Evolutionary conservation across 2,797 vertebrate genomes (phyloP).

Genomic region (Mionectes olivaceus): DNA sequence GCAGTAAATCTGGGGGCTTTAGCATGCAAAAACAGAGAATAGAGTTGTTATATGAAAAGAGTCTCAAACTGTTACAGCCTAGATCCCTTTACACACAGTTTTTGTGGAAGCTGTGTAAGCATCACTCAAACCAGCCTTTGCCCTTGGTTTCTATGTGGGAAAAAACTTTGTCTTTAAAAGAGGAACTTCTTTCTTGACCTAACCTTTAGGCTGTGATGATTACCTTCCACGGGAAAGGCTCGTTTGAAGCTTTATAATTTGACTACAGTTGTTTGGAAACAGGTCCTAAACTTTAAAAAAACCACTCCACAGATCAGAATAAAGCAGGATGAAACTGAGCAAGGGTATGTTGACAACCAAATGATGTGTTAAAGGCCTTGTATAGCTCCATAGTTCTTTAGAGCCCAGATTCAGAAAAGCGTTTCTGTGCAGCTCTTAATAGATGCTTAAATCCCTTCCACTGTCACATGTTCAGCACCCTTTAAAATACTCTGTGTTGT

Average conservation of each 20-base stretch:
- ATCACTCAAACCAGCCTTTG: neutral
- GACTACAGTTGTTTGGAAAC: neutral
- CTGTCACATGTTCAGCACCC: constrained; percentile 12
- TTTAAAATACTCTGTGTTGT: constrained; percentile 13
- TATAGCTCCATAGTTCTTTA: neutral
- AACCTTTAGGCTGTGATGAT: neutral
- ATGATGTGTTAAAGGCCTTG: neutral
- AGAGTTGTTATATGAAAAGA: neutral
- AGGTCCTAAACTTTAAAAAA: neutral
- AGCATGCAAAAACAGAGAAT: neutral
- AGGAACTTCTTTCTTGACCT: neutral
- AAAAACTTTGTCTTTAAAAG: neutral
- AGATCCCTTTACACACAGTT: neutral
- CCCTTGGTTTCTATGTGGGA: neutral
- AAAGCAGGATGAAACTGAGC: neutral
- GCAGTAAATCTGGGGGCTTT: neutral
- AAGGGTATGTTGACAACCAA: neutral
- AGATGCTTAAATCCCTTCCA: constrained; percentile 24
- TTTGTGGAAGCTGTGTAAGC: neutral
- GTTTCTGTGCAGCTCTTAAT: constrained; percentile 12
- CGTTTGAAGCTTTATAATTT: neutral
- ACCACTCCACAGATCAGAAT: neutral
- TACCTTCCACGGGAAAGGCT: neutral
- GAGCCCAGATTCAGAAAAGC: neutral
- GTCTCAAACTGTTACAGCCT: neutral